These are phyloP conservation scores for Diplodus sargus DNA, from an alignment of 2,797 vertebrate genomes.

Conservation along the genomic window DNA sequence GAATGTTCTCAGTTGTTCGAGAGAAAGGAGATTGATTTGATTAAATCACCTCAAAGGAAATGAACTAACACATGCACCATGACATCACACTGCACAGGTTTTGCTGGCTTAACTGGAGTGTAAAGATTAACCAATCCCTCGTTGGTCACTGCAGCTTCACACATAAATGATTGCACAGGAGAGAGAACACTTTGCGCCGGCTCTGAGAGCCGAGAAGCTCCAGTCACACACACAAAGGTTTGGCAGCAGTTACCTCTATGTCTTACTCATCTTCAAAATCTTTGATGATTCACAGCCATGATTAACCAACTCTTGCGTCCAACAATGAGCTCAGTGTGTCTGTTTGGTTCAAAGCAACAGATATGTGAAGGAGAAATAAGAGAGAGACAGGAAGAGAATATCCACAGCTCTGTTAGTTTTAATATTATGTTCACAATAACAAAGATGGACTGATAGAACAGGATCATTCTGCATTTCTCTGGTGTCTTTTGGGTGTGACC, in stretches of 20 bases:
- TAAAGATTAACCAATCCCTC: conserved; percentile 54
- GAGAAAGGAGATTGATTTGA: conserved; percentile 13
- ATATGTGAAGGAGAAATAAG: conserved; percentile 20
- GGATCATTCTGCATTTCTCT: conserved; percentile 8
- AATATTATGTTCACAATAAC: conserved; percentile 9
- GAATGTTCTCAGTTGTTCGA: conserved; percentile 10
- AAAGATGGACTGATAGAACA: conserved; percentile 15
- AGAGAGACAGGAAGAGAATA: conserved; percentile 1
- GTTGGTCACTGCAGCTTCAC: neutral
- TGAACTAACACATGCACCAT: conserved; percentile 1
- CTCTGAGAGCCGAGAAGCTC: conserved; percentile 27
- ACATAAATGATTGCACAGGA: conserved; percentile 55
- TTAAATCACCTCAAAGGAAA: conserved; percentile 37
- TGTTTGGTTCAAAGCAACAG: conserved; percentile 46
- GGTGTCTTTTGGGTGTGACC: conserved; percentile 34
- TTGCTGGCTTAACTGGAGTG: conserved; percentile 35
- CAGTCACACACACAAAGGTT: conserved; percentile 16
- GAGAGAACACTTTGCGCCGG: neutral
- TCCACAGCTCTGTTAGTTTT: conserved; percentile 19
- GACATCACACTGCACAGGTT: conserved; percentile 38
- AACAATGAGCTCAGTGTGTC: conserved; percentile 62
- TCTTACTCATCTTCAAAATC: conserved; percentile 68
- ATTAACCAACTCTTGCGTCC: conserved; percentile 55
- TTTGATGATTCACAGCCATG: conserved; percentile 67
- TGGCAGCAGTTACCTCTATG: conserved; percentile 33